Percentiles rank a stretch among this genome's conserved stretches.
phyloP scores from a whole-genome alignment of 1,140 invertebrate genomes.

The Pogonomyrmex barbatus region DNA sequence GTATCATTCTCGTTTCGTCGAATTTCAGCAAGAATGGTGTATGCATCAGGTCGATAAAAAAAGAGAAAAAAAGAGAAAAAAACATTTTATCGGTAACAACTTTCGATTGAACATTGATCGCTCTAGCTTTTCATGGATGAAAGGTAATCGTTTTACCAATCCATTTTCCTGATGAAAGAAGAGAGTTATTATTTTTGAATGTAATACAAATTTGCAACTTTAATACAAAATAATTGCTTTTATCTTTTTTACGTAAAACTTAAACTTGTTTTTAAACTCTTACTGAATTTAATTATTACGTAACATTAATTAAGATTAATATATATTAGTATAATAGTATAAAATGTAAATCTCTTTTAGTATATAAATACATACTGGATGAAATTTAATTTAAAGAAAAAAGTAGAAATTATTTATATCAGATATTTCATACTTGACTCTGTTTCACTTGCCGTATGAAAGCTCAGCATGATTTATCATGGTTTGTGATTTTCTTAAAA shows the following conservation, averaged over 20 bases:
- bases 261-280: not conserved
- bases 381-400: not conserved
- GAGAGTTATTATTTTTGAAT: constrained; percentile 53
- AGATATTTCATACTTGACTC: not conserved
- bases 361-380: not conserved
- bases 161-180: constrained; percentile 64
- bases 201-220: not conserved
- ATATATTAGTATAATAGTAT: not conserved
- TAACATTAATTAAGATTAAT: not conserved
- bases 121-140: constrained; percentile 35
- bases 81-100: constrained; percentile 54
- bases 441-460: not conserved
- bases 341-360: not conserved
- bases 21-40: constrained; percentile 75
- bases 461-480: constrained; percentile 70
- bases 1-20: constrained; percentile 84
- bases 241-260: not conserved
- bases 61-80: not conserved
- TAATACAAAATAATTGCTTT: constrained; percentile 7
- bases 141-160: constrained; percentile 56
- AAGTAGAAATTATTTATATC: not conserved
- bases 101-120: constrained; percentile 58
- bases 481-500: constrained; percentile 83
- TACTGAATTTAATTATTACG: not conserved
- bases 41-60: constrained; percentile 43